Evolutionary conservation across 2,888 invertebrate genomes (phyloP).

Genomic region (Diachrysia chrysitis): DNA sequence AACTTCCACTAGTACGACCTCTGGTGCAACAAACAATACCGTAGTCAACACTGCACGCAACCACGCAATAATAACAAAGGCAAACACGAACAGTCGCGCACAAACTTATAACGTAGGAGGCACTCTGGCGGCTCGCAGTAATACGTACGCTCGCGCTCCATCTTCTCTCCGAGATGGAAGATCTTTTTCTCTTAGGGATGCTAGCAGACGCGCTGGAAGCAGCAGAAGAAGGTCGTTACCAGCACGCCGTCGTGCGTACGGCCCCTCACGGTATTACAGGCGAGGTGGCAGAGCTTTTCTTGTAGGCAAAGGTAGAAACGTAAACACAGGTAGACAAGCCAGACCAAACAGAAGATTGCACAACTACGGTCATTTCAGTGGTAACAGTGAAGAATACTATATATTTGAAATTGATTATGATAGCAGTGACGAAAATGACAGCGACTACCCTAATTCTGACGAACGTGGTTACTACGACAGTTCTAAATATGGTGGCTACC

Average conservation of each 20-base stretch:
- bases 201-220: neutral
- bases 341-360: neutral
- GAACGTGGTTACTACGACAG: neutral
- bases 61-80: too few species aligned
- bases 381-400: neutral
- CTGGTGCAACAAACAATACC: too few species aligned
- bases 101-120: too few species aligned
- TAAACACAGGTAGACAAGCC: neutral
- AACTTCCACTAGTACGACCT: too few species aligned
- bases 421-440: neutral
- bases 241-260: neutral
- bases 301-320: too few species aligned
- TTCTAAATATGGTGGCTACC: neutral
- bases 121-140: neutral
- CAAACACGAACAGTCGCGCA: too few species aligned
- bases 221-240: neutral
- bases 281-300: neutral
- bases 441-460: neutral
- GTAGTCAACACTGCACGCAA: too few species aligned
- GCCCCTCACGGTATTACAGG: neutral
- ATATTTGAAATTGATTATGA: neutral
- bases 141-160: neutral
- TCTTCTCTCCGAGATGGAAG: neutral
- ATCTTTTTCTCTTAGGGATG: neutral
- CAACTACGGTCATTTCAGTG: neutral